Evolutionary conservation across 2,888 invertebrate species (phyloP).

Genomic region (Metopia argyrocephala): DNA sequence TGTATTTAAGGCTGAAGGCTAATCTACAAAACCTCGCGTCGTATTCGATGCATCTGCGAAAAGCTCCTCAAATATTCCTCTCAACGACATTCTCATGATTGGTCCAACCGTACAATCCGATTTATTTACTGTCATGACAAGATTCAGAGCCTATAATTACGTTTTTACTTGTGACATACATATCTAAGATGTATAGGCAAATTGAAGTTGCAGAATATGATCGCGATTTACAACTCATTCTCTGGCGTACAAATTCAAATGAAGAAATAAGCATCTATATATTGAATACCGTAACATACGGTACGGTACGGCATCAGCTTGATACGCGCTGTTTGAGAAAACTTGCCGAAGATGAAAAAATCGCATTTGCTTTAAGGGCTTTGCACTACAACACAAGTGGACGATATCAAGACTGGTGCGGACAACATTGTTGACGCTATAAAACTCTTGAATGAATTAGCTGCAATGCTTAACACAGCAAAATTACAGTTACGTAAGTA

Average conservation of each 20-base stretch:
- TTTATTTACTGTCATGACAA: slow-evolving; percentile 8
- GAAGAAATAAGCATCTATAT: slow-evolving; percentile 39
- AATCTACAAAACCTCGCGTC: slow-evolving; percentile 61
- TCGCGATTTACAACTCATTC: no score
- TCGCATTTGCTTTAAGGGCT: slow-evolving; percentile 37
- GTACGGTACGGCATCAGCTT: slow-evolving; percentile 59
- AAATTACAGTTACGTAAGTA: slow-evolving; percentile 60
- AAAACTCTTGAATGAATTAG: slow-evolving; percentile 30
- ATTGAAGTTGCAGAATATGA: no score
- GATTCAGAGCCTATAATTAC: slow-evolving; percentile 32
- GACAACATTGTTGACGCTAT: slow-evolving; percentile 39
- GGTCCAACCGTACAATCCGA: slow-evolving; percentile 53
- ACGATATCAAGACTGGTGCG: slow-evolving; percentile 58
- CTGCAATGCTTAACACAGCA: slow-evolving; percentile 21
- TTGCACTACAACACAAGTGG: slow-evolving; percentile 51
- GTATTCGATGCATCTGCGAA: slow-evolving; percentile 68
- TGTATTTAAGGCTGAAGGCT: slow-evolving; percentile 65
- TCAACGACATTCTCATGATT: slow-evolving; percentile 55
- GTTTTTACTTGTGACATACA: no score
- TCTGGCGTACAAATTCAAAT: no score
- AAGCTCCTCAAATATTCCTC: slow-evolving; percentile 53
- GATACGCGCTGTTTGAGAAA: slow-evolving; percentile 47
- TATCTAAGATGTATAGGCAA: no score
- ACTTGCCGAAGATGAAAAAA: no score
- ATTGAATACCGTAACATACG: slow-evolving; percentile 43